Evolutionary conservation across 2,797 vertebrate genomes (phyloP).

Genomic region (Etheostoma nigrum): DNA sequence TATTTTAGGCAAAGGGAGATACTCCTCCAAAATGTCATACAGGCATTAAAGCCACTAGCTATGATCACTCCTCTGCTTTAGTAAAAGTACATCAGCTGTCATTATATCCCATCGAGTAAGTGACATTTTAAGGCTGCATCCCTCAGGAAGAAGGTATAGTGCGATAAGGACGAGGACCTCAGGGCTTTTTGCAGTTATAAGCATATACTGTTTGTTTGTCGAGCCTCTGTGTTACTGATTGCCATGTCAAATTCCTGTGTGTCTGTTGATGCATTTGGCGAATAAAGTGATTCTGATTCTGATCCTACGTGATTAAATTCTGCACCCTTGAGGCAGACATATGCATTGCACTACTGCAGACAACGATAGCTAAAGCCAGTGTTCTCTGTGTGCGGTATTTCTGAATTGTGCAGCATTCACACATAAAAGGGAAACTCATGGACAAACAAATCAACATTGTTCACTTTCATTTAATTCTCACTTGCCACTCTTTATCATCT

Average conservation of each 20-base stretch:
- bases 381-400: background rate
- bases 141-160: too few relatives aligned
- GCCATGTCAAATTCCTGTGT: too few relatives aligned
- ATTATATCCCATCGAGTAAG: too few relatives aligned
- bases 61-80: background rate
- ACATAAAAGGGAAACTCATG: background rate
- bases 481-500: background rate
- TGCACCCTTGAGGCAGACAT: conserved; percentile 18
- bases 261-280: too few relatives aligned
- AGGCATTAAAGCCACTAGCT: background rate
- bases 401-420: background rate
- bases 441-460: background rate
- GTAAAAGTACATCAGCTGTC: background rate
- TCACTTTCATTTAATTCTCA: background rate
- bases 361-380: background rate
- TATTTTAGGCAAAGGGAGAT: conserved; percentile 5
- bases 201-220: too few relatives aligned
- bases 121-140: too few relatives aligned
- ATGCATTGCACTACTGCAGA: background rate
- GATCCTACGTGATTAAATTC: conserved; percentile 1
- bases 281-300: too few relatives aligned
- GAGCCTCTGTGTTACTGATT: too few relatives aligned
- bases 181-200: too few relatives aligned
- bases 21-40: background rate
- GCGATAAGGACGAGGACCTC: too few relatives aligned